Evolutionary conservation across 2,113 vertebrate genomes (phyloP).

Genomic region (Ivindomyrus marchei): DNA sequence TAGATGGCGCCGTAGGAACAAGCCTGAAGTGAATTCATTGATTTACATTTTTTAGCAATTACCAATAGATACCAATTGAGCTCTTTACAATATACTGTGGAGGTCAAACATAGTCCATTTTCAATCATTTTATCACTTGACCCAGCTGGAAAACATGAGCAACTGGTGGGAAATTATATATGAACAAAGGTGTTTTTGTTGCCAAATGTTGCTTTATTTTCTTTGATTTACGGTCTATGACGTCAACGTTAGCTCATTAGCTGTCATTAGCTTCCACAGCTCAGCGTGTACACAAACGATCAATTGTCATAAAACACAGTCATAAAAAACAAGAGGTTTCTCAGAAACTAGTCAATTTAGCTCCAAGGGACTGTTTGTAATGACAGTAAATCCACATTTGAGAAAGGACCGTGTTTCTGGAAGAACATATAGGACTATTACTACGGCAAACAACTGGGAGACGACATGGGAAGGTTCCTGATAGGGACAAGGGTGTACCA

Average conservation of each 20-base stretch:
- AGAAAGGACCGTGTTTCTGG: neutral
- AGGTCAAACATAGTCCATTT: neutral
- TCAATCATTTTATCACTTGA: neutral
- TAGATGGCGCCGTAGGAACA: neutral
- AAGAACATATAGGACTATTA: neutral
- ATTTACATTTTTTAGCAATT: neutral
- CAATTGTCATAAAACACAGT: neutral
- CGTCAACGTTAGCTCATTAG: neutral
- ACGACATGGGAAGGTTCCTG: neutral
- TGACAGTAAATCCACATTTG: neutral
- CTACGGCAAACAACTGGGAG: neutral
- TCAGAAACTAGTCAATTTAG: neutral
- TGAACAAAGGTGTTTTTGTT: neutral
- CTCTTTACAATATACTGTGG: neutral
- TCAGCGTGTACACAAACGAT: neutral
- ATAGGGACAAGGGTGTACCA: neutral
- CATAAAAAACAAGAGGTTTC: neutral
- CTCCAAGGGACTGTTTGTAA: neutral
- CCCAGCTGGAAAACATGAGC: neutral
- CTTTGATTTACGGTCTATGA: neutral
- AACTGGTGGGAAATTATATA: neutral
- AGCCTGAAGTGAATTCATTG: neutral
- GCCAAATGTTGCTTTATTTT: neutral
- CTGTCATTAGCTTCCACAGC: neutral
- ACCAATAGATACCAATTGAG: neutral